Conservation (phyloP, 2,113 vertebrate species). For the Psittacara wagleri region DNA sequence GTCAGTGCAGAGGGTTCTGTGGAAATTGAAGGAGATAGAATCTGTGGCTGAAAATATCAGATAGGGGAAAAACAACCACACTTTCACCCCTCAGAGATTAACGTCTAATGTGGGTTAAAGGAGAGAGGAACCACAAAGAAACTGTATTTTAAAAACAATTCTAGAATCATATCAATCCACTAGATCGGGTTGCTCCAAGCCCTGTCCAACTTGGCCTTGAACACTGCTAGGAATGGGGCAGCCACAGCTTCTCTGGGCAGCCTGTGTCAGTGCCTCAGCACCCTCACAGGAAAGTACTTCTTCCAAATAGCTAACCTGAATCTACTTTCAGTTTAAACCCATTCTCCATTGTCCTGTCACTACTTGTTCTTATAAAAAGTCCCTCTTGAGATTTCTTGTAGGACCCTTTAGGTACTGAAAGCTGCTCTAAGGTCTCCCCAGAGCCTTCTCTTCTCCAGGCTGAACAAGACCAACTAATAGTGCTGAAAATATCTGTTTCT, state of each 20-base stretch:
- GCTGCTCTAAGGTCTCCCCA: not conserved
- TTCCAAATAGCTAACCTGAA: not conserved
- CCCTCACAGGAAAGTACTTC: not conserved
- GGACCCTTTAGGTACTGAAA: not conserved
- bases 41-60: not conserved
- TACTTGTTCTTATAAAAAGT: not conserved
- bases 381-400: not conserved
- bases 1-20: not conserved
- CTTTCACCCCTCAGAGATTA: not conserved
- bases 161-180: not conserved
- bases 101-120: not conserved
- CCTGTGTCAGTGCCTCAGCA: not conserved
- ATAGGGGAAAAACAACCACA: not conserved
- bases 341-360: not conserved
- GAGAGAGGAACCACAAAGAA: not conserved
- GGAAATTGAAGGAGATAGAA: not conserved
- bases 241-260: not conserved
- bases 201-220: not conserved
- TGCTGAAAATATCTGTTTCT: not conserved
- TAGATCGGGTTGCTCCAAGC: not conserved
- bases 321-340: not conserved
- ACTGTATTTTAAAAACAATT: not conserved
- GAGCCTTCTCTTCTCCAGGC: not conserved
- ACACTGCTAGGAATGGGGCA: not conserved
- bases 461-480: not conserved